Base-by-base conservation (phyloP, 2,113 vertebrate species). In the Sialia sialis region DNA sequence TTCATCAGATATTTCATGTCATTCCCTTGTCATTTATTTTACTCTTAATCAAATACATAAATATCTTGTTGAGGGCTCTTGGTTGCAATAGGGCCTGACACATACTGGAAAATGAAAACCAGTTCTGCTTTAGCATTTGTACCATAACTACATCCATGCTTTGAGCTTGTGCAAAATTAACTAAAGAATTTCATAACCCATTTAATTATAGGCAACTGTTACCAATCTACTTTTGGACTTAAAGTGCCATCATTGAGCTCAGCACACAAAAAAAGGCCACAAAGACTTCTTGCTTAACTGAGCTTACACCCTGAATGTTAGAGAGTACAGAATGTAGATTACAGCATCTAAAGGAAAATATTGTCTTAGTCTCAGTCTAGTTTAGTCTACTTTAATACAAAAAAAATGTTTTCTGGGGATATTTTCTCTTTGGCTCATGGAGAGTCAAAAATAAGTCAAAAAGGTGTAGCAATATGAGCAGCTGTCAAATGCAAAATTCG, bases 1-100 rank as follows among this genome's bases (percentile, higher is more conserved):
- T 39, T 48, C n/a, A 76, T 49, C 22, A 56, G 27, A 64, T 1
- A 0, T 6, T 18, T 55, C 38, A 23, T 0, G 0, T 25, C 51
- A 58, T 9, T 46, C 26, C 12, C 16, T 63, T 29, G 19, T 66
- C 34, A 29, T 77, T 77, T 77, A 38, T 34, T 52, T 74, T 30
- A 9, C 15, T 68, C 19, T 51, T 43, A 68, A 66, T 21, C 26
- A 48, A 90, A 66, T 7, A 38, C 6, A 22, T 9, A 64, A 83
- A 64, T 13, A 60, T 14, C 27, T 16, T 0, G 0, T 8, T 39
- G 16, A 81, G 46, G n/a, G 34, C 14, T 86, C 44, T 67, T 38
- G 74, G 23, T 39, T 78, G 29, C 23, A 62, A 25, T 7, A 77
- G 22, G 4, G 16, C 17, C 23, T 48, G 7, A 16, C 4, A 4